Evolutionary conservation across 1,140 invertebrate genomes (phyloP).

Genomic region (Drosophila elegans): DNA sequence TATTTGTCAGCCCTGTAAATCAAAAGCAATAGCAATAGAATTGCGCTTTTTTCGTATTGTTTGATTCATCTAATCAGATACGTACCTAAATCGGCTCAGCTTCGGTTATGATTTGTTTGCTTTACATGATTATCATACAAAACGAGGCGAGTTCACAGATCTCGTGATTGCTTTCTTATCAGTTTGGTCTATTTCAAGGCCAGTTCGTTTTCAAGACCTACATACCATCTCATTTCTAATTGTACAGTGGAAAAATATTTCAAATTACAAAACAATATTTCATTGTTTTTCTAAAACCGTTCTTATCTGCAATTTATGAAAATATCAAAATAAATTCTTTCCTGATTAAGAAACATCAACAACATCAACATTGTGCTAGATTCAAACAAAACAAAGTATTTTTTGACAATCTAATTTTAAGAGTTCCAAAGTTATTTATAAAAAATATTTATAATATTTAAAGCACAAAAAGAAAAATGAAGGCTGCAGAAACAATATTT

Average conservation of each 20-base stretch:
- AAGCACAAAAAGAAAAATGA: too few species aligned
- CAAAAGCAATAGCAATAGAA: too few species aligned
- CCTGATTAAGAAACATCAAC: too few species aligned
- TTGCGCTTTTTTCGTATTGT: neutral
- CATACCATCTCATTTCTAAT: neutral
- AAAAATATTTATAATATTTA: too few species aligned
- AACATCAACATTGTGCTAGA: too few species aligned
- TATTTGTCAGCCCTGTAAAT: too few species aligned
- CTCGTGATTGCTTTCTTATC: slow-evolving; percentile 27
- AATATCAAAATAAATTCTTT: too few species aligned
- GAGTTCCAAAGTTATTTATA: too few species aligned
- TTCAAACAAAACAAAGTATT: too few species aligned
- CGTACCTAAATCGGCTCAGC: slow-evolving; percentile 10
- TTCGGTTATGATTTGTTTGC: slow-evolving; percentile 2
- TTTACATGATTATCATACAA: slow-evolving; percentile 7
- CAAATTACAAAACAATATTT: neutral
- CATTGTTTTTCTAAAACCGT: neutral
- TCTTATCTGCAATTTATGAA: too few species aligned
- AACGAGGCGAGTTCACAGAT: slow-evolving; percentile 17
- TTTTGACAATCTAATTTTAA: too few species aligned
- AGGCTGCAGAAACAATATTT: too few species aligned
- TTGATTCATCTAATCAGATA: neutral
- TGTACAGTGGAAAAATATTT: neutral
- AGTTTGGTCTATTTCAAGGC: neutral
- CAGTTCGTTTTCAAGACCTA: neutral